Base-by-base conservation (phyloP, 2,888 invertebrate genomes). In the Drosophila affinis region DNA sequence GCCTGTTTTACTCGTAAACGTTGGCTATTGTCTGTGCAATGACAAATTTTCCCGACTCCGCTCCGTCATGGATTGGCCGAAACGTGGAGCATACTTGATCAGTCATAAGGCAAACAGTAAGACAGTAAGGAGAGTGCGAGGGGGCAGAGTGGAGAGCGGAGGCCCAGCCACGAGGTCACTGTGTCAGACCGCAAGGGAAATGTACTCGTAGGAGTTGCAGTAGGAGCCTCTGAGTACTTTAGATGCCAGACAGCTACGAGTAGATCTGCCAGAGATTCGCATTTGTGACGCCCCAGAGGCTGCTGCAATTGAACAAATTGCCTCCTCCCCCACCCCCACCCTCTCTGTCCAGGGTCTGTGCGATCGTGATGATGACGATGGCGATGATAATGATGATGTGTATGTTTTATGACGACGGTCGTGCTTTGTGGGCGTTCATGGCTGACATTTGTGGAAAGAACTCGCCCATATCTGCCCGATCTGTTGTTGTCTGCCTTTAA, bases 261-360 rank as follows among this genome's bases (percentile, higher is more conserved):
- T 39, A 39, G 39, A 39, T 39, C 39, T 77, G 74, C 77, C 48
- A 27, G 76, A 77, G 81, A 81, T 88, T 77, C 74, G 75, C 87
- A 76, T 72, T 85, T 78, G 78, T 55, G 75, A 83, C 88, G 84
- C 88, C 84, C 84, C 81, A 77, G 72, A 79, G 87, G 88, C 87
- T 86, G 87, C 76, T 72, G 81, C 87, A 88, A 88, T 86, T 81
- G 78, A 85, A 85, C 84, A 88, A 86, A 86, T 86, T 78, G 87
- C 63, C 59, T 21, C 39, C 68, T 34, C 39, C 49, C 48, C 7
- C 51, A 17, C 39, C 49, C 48, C 7, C 51, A 17, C 17, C 47
- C 39, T 21, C 18, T 14, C 49, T 7, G 4, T 34, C 51, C 62
- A 52, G 12, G 39, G 21, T 48, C 57, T 55, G 45, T 58, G 55